A percentile compares a stretch with the other conserved stretches of the same genome.
Conservation (phyloP, 2,797 vertebrate species). For the Pangasius krempfi region DNA sequence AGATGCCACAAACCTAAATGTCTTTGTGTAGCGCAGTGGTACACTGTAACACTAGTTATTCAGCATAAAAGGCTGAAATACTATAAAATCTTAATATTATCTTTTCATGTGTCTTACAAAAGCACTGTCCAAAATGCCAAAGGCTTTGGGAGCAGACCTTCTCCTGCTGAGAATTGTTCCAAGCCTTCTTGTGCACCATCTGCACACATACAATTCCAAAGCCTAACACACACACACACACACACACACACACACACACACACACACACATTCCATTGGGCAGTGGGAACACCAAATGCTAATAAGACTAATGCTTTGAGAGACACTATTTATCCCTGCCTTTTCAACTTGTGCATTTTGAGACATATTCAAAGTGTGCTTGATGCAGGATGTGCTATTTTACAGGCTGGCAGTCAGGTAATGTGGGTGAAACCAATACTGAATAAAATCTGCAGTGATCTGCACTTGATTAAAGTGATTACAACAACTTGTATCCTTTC, state of each 20-base stretch:
- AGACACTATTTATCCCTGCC: background rate
- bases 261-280: constrained; percentile 26
- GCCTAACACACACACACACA: constrained; percentile 19
- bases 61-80: background rate
- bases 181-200: constrained; percentile 74
- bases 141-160: constrained; percentile 62
- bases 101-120: constrained; percentile 33
- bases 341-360: background rate
- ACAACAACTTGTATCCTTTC: background rate
- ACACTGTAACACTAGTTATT: background rate
- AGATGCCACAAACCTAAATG: background rate
- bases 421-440: background rate
- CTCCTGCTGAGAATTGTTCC: constrained; percentile 74
- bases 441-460: background rate
- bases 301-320: background rate
- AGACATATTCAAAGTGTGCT: background rate
- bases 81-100: constrained; percentile 7
- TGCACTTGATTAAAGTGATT: background rate
- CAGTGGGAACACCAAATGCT: background rate
- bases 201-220: constrained; percentile 65
- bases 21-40: background rate
- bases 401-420: background rate
- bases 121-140: constrained; percentile 38
- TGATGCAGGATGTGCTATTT: background rate
- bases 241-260: constrained; percentile 38